Evolutionary conservation across 2,797 vertebrate genomes (phyloP).

Genomic region (Crypturellus tataupa): DNA sequence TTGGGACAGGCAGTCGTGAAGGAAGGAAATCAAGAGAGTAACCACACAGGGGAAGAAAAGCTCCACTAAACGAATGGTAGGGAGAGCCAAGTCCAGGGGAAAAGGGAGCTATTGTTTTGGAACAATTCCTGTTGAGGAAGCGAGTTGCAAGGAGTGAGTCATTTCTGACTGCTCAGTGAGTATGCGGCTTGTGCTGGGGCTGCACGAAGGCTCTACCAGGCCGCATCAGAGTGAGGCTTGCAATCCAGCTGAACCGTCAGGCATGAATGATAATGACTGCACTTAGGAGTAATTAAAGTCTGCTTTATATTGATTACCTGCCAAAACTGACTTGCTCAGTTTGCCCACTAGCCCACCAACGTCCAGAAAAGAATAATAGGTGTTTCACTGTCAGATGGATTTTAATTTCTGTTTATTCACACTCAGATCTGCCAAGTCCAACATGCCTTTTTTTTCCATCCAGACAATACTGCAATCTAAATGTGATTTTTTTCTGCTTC

Average conservation of each 20-base stretch:
- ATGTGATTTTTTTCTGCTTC: not conserved
- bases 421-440: not conserved
- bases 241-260: not conserved
- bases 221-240: not conserved
- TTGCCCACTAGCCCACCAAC: not conserved
- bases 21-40: not conserved
- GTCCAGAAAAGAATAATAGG: not conserved
- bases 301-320: not conserved
- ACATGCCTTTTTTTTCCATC: not conserved
- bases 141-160: not conserved
- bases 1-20: not conserved
- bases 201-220: not conserved
- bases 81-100: not conserved
- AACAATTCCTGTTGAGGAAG: not conserved
- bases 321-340: not conserved
- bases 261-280: not conserved
- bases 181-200: not conserved
- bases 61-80: not conserved
- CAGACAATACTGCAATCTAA: slow-evolving; percentile 8
- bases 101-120: not conserved
- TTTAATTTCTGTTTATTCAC: slow-evolving; percentile 9
- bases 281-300: not conserved
- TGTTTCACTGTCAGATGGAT: not conserved
- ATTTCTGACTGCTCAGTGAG: not conserved
- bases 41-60: not conserved